phyloP scores from a whole-genome alignment of 2,888 invertebrate genomes.

The Xanthorhoe designata region DNA sequence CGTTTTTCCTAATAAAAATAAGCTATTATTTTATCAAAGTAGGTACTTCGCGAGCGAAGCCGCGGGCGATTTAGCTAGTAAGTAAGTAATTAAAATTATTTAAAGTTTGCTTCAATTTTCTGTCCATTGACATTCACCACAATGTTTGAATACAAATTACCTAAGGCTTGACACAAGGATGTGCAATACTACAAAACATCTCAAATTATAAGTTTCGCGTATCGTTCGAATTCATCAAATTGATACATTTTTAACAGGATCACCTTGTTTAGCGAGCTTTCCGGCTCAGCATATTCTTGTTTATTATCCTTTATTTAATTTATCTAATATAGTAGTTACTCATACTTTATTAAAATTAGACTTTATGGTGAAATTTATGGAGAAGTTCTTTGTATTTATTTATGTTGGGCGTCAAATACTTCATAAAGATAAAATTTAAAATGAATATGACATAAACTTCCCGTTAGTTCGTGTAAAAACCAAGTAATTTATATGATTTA shows the following conservation, averaged over 20 bases:
- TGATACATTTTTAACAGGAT: not conserved
- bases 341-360: no score
- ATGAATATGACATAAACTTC: not conserved
- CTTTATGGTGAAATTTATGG: no score
- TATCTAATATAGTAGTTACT: no score
- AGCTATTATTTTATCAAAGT: no score
- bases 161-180: slow-evolving; percentile 13
- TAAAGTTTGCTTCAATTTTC: slow-evolving; percentile 17
- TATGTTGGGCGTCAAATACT: not conserved
- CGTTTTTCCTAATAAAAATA: no score
- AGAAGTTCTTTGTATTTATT: no score
- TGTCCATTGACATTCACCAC: slow-evolving; percentile 26
- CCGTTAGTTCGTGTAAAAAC: not conserved
- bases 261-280: not conserved
- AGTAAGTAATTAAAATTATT: slow-evolving; percentile 1
- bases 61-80: no score
- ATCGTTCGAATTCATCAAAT: not conserved
- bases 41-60: no score
- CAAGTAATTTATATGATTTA: not conserved
- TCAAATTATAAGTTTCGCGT: slow-evolving; percentile 7
- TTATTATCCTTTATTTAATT: no score
- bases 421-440: not conserved
- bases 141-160: slow-evolving; percentile 25
- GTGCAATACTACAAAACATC: slow-evolving; percentile 10
- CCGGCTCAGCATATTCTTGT: no score